Evolutionary conservation across 2,113 vertebrate species (phyloP).

Genomic region (Eulemur rufifrons): DNA sequence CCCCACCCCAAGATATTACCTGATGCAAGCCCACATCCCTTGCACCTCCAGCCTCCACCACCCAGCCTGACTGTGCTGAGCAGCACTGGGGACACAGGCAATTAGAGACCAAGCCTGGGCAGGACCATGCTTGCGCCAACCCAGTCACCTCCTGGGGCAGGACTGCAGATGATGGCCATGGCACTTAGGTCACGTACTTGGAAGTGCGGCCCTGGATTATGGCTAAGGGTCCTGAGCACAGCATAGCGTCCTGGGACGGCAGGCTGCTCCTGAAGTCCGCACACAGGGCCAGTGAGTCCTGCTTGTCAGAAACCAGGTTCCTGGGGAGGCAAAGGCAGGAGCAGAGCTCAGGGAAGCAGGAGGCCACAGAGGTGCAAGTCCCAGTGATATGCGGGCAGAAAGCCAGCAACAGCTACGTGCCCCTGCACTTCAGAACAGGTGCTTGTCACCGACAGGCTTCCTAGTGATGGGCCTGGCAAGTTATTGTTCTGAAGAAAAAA

Average conservation of each 20-base stretch:
- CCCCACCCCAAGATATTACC: neutral
- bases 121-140: neutral
- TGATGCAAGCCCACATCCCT: neutral
- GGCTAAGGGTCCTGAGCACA: slow-evolving; percentile 94
- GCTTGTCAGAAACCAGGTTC: slow-evolving; percentile 96
- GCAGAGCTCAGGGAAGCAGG: neutral
- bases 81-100: neutral
- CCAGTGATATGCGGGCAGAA: neutral
- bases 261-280: slow-evolving; percentile 97
- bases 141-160: neutral
- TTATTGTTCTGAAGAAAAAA: neutral
- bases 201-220: slow-evolving; percentile 95
- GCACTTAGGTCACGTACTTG: slow-evolving; percentile 85
- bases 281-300: slow-evolving; percentile 95
- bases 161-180: neutral
- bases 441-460: neutral
- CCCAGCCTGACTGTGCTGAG: neutral
- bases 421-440: neutral
- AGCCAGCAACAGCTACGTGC: neutral
- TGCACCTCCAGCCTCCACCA: neutral
- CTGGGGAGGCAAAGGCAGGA: slow-evolving; percentile 77
- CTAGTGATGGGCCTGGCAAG: neutral
- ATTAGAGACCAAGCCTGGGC: neutral
- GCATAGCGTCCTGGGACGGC: slow-evolving; percentile 91
- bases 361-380: neutral